A percentile compares a stretch with the other conserved stretches of the same genome.
Evolutionary conservation across 2,113 vertebrate genomes (phyloP).

Genomic region (Podarcis muralis): DNA sequence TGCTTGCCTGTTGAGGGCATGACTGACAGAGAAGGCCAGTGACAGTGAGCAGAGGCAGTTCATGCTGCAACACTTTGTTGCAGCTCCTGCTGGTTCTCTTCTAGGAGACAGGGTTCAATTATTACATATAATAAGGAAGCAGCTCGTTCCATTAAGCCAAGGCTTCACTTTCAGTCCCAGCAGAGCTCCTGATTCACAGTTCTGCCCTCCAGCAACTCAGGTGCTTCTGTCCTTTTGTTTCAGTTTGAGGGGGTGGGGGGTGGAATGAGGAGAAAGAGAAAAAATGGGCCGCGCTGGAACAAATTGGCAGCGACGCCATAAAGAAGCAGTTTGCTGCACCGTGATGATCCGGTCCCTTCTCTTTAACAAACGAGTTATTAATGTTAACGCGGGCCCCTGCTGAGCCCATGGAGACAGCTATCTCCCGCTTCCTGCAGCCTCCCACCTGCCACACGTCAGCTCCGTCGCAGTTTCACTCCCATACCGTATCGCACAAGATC

Average conservation of each 20-base stretch:
- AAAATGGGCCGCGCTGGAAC: background rate
- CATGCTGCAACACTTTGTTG: background rate
- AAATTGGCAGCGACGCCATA: background rate
- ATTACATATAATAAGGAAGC: background rate
- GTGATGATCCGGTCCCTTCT: background rate
- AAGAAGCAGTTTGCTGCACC: background rate
- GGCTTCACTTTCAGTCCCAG: background rate
- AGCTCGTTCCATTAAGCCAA: conserved; percentile 12
- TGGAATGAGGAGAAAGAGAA: background rate
- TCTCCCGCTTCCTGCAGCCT: background rate
- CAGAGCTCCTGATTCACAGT: background rate
- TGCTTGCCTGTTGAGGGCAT: background rate
- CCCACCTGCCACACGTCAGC: fast-evolving
- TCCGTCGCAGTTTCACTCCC: conserved; percentile 18
- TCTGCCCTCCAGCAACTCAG: background rate
- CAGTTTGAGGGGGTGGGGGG: background rate
- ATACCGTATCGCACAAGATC: conserved; percentile 2
- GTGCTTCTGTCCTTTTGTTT: background rate
- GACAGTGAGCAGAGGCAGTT: background rate
- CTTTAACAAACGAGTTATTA: background rate
- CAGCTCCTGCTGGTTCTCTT: background rate
- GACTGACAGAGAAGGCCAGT: background rate
- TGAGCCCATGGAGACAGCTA: fast-evolving
- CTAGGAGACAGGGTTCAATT: background rate
- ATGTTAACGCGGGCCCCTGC: fast-evolving